phyloP scores from a whole-genome alignment of 2,113 vertebrate species.

The Anhinga anhinga region DNA sequence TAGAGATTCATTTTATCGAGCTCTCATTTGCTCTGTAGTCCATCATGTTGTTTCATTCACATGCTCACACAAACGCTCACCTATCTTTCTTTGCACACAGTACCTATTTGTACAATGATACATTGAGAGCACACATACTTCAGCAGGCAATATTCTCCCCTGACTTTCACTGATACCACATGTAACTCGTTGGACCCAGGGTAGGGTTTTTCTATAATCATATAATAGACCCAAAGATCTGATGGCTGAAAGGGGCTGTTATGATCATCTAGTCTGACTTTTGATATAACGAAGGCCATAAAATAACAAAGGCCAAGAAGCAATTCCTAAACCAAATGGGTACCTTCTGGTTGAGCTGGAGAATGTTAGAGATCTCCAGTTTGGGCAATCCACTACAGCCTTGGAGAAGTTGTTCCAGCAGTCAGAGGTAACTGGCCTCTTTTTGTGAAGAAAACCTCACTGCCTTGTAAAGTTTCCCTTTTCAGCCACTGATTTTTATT shows the following conservation, averaged over 20 bases:
- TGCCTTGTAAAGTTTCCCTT: neutral
- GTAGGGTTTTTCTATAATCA: neutral
- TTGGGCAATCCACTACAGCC: neutral
- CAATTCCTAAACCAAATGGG: neutral
- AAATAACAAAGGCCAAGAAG: neutral
- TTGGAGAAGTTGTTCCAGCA: neutral
- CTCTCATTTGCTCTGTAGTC: neutral
- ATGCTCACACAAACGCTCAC: neutral
- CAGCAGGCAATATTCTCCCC: neutral
- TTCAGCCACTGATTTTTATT: neutral
- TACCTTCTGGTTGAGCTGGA: neutral
- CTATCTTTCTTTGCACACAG: neutral
- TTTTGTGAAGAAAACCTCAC: neutral
- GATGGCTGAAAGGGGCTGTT: neutral
- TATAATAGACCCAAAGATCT: neutral
- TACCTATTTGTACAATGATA: neutral
- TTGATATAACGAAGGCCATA: neutral
- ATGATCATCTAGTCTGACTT: neutral
- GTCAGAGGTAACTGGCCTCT: neutral
- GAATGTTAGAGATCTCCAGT: neutral
- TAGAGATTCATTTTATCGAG: neutral
- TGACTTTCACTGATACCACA: neutral
- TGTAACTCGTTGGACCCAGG: neutral
- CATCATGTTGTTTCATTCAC: conserved; percentile 26
- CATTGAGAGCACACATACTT: neutral